Conservation (phyloP, 2,888 invertebrate genomes). For the Melinopterus prodromus region DNA sequence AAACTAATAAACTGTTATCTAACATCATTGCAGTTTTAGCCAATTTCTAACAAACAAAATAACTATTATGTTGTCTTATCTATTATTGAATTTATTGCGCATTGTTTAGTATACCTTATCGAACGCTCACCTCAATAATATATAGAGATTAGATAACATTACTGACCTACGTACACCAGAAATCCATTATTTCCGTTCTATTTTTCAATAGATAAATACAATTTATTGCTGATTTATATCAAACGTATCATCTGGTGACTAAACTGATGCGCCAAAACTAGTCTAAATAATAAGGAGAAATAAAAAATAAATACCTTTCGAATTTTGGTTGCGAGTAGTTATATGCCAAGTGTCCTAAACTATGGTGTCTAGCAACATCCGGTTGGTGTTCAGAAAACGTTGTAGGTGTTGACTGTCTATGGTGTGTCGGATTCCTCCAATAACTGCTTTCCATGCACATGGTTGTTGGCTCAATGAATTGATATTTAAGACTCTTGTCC, state of each 20-base stretch:
- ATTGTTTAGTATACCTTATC: too few relatives aligned
- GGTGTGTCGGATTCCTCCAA: slow-evolving; percentile 59
- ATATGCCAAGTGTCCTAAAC: slow-evolving; percentile 60
- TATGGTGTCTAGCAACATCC: slow-evolving; percentile 60
- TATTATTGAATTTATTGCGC: too few relatives aligned
- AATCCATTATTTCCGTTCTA: neutral
- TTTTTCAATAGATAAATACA: too few relatives aligned
- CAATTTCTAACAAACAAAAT: too few relatives aligned
- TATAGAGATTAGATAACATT: neutral
- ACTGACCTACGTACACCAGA: neutral
- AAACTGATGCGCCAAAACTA: neutral
- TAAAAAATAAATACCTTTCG: slow-evolving; percentile 52
- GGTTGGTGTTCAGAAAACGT: slow-evolving; percentile 59
- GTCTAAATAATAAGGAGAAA: neutral
- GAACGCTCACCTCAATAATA: neutral
- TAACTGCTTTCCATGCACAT: slow-evolving; percentile 62
- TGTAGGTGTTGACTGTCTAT: slow-evolving; percentile 60
- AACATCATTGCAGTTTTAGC: too few relatives aligned
- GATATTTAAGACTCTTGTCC: slow-evolving; percentile 58
- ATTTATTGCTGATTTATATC: too few relatives aligned
- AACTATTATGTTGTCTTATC: too few relatives aligned
- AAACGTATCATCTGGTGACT: neutral
- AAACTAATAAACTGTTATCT: too few relatives aligned
- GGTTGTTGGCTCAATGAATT: slow-evolving; percentile 60
- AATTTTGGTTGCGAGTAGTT: slow-evolving; percentile 58